phyloP scores from a whole-genome alignment of 37 sponge, comb jelly and placozoan species.

The Hormiphora californensis region DNA sequence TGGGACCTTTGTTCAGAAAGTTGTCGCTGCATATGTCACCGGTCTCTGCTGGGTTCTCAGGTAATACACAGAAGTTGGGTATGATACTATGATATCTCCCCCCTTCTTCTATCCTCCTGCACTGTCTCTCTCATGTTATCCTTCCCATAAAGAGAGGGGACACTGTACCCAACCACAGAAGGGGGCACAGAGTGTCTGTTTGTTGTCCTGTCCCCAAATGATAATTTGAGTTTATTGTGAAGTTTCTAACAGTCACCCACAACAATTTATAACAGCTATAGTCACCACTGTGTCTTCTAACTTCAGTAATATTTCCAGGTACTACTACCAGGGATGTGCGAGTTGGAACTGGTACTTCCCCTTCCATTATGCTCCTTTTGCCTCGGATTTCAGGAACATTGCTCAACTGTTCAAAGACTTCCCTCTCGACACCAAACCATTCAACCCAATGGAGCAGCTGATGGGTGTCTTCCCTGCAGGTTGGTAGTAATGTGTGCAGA shows the following conservation, averaged over 20 bases:
- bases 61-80: constrained; percentile 79
- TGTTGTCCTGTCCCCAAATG: no score
- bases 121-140: no score
- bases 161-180: no score
- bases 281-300: no score
- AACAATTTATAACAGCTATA: no score
- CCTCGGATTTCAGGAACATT: constrained; percentile 90
- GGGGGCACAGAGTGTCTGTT: no score
- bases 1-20: constrained; percentile 62
- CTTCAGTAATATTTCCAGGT: not conserved
- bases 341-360: constrained; percentile 99
- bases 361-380: constrained; percentile 99
- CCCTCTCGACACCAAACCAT: constrained; percentile 66
- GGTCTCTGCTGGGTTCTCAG: constrained; percentile 97
- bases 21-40: constrained; percentile 76
- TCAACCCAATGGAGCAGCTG: constrained; percentile 93
- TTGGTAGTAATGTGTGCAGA: no score
- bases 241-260: no score
- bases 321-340: constrained; percentile 80
- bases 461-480: constrained; percentile 98
- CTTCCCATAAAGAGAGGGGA: no score
- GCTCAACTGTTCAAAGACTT: constrained; percentile 64
- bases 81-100: not conserved
- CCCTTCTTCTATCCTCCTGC: no score
- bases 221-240: no score